Evolutionary conservation across 2,113 vertebrate genomes (phyloP).

Genomic region (Mormyrus iriodes): DNA sequence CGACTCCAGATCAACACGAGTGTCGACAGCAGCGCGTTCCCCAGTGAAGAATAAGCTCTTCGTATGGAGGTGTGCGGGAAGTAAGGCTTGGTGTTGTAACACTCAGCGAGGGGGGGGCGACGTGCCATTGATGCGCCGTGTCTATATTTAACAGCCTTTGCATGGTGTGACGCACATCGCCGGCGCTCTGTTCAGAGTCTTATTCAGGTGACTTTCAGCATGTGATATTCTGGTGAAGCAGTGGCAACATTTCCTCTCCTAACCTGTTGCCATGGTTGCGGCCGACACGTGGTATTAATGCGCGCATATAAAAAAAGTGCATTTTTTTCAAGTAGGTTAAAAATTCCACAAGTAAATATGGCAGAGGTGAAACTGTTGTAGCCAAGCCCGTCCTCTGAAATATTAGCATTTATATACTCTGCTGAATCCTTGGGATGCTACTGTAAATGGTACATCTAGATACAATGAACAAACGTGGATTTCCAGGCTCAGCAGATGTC

Average conservation of each 20-base stretch:
- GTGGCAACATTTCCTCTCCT: not conserved
- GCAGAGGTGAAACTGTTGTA: not conserved
- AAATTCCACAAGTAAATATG: not conserved
- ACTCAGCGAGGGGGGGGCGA: not conserved
- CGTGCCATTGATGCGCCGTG: not conserved
- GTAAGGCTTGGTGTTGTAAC: not conserved
- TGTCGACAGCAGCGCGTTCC: not conserved
- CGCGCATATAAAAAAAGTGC: not conserved
- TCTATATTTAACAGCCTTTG: conserved; percentile 12
- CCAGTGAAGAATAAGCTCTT: not conserved
- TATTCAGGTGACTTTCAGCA: conserved; percentile 2
- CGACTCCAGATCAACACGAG: not conserved
- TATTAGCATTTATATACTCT: not conserved
- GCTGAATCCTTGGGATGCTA: not conserved
- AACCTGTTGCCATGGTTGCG: not conserved
- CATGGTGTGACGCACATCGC: not conserved
- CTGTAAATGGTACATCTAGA: not conserved
- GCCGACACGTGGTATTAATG: not conserved
- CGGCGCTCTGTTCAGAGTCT: not conserved
- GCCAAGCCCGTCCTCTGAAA: not conserved
- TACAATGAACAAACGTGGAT: not conserved
- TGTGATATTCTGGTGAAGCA: not conserved
- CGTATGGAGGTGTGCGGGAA: not conserved
- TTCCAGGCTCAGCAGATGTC: not conserved
- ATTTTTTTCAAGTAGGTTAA: not conserved